phyloP scores from a whole-genome alignment of 2,113 vertebrate genomes.

The Rhipidura dahli region DNA sequence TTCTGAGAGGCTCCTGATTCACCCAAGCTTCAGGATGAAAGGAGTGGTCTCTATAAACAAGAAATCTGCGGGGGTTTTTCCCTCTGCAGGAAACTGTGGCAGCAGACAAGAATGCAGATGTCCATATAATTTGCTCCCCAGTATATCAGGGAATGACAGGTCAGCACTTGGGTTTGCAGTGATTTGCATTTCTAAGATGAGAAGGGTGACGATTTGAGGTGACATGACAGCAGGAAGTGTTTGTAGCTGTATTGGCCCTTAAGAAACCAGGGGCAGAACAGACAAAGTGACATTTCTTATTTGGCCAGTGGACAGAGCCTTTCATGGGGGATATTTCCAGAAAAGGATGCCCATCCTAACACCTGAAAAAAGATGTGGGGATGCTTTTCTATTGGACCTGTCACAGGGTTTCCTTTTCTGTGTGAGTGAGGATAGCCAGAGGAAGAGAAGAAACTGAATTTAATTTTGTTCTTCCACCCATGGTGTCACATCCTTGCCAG shows the following conservation, averaged over 20 bases:
- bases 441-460: not conserved
- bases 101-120: constrained; percentile 48
- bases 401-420: not conserved
- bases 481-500: not conserved
- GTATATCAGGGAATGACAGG: constrained; percentile 40
- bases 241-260: not conserved
- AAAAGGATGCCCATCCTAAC: not conserved
- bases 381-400: not conserved
- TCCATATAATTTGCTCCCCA: constrained; percentile 25
- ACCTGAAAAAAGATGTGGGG: not conserved
- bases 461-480: not conserved
- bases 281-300: not conserved
- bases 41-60: constrained; percentile 1
- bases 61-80: not conserved
- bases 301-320: not conserved
- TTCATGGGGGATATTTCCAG: not conserved
- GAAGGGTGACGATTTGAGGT: constrained; percentile 29
- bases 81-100: not conserved
- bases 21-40: not conserved
- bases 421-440: not conserved
- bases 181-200: constrained; percentile 48
- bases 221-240: not conserved
- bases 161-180: not conserved
- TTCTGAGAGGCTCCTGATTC: not conserved
- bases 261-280: not conserved